Evolutionary conservation across 2,113 vertebrate genomes (phyloP).

Genomic region (Bucco capensis): DNA sequence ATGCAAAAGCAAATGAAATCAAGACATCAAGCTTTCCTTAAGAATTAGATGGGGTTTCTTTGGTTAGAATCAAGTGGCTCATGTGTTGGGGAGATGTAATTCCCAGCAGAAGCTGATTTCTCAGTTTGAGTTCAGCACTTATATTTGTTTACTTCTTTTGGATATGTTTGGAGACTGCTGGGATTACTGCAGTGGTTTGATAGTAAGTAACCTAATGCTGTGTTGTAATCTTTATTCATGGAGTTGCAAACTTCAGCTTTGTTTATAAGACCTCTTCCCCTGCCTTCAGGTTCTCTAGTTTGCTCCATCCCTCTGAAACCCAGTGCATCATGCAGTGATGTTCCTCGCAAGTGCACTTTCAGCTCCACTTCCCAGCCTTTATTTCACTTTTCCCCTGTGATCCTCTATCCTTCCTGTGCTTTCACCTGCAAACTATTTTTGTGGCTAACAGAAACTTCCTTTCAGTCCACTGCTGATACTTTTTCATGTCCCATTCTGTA

Average conservation of each 20-base stretch:
- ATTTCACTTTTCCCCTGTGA: not conserved
- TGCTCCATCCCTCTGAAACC: not conserved
- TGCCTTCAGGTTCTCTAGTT: not conserved
- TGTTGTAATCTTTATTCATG: not conserved
- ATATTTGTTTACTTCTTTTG: not conserved
- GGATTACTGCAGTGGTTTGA: not conserved
- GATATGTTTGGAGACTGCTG: not conserved
- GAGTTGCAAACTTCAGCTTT: not conserved
- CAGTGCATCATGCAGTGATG: rapidly evolving
- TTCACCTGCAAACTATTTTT: not conserved
- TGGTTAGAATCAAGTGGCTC: not conserved
- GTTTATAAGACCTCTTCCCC: not conserved
- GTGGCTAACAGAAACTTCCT: not conserved
- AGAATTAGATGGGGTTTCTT: not conserved
- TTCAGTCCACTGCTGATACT: rapidly evolving
- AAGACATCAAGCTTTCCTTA: not conserved
- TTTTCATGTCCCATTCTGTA: rapidly evolving
- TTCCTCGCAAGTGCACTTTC: not conserved
- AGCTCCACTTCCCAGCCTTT: not conserved
- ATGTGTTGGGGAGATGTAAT: not conserved
- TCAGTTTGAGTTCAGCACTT: not conserved
- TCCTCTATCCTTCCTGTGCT: not conserved
- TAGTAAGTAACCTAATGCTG: not conserved
- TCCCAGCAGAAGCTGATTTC: not conserved
- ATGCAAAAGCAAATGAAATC: not conserved